These are phyloP conservation scores for Brachionus asplanchnoidis DNA, from an alignment of 1,140 invertebrate species.

Conservation along the genomic window DNA sequence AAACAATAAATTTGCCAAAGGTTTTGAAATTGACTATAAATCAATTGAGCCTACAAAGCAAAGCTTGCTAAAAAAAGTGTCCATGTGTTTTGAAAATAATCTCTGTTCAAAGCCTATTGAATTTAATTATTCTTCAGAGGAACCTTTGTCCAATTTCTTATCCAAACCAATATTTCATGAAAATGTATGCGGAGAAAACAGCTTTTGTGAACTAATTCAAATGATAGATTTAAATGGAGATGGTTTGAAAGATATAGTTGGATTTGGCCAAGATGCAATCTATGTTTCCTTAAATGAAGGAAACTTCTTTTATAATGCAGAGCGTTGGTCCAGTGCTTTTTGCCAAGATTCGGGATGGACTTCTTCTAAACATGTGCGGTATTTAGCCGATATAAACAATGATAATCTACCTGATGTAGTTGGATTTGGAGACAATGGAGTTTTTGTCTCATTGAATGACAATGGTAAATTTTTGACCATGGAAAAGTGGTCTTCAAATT, in stretches of 20 bases:
- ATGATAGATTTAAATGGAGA: slow-evolving; percentile 11
- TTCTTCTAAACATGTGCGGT: slow-evolving; percentile 3
- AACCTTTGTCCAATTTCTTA: not conserved
- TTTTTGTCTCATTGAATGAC: slow-evolving; percentile 5
- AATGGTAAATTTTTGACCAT: not conserved
- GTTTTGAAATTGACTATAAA: not conserved
- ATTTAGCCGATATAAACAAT: not conserved
- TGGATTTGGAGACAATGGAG: not conserved
- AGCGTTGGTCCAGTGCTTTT: slow-evolving; percentile 13
- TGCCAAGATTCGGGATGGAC: slow-evolving; percentile 2
- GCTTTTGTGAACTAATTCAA: slow-evolving; percentile 10
- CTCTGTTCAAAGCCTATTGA: not conserved
- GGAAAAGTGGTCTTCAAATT: slow-evolving; percentile 4
- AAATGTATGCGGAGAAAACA: not conserved
- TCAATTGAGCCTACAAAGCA: not conserved
- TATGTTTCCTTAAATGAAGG: not conserved
- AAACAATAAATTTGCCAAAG: not conserved
- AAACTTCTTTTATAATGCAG: not conserved
- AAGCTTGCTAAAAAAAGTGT: not conserved
- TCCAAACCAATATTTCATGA: not conserved
- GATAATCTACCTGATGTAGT: not conserved
- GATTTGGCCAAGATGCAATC: slow-evolving; percentile 3
- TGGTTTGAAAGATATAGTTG: not conserved
- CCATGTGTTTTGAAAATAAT: not conserved
- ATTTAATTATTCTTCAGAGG: not conserved